Evolutionary conservation across 2,888 invertebrate species (phyloP), one percentile per base, ranked within the genome.

Genomic region (Melipona bicolor): DNA sequence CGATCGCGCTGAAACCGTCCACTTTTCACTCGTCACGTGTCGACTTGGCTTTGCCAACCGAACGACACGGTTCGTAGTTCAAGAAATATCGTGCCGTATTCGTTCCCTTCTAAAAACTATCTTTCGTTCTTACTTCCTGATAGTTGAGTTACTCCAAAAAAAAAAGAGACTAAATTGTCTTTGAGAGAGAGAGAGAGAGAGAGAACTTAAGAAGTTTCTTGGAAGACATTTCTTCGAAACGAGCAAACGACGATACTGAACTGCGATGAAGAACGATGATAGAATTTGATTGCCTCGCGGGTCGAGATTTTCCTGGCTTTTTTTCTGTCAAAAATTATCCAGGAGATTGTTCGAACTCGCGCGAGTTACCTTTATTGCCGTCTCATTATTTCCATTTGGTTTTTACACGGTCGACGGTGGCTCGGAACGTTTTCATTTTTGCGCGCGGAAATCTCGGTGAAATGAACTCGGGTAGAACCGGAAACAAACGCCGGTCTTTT

Each of bases 301-400:
- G 27, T 19, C n/a, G 32, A 64, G 50, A 64, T 32, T 64, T n/a
- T 32, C 13, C 21, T n/a, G 52, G n/a, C 32, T 62, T 64, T 73
- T 61, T 36, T 73, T 50, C 43, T 9, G 43, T 43, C 43, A 19
- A 17, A 36, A 32, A 73, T 73, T 73, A 73, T 64, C 50, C 27
- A 21, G 19, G 21, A 36, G 49, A 27, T 50, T 61, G 43, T 61
- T 15, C 21, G 4, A 4, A 17, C 50, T 17, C 36, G 50, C 15
- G 50, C 21, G 19, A 52, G 19, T 74, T 43, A 68, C 24, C 56
- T 49, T 54, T 43, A 68, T 59, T 32, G 54, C 67, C 62, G 54
- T 24, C 81, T 54, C 81, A 73, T 81, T 72, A 81, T 81, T 81
- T 62, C 81, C 80, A 80, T 81, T 81, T 52, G 68, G 50, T 54